Conservation (phyloP, 2,888 invertebrate species). For the Tetragnatha montana region DNA sequence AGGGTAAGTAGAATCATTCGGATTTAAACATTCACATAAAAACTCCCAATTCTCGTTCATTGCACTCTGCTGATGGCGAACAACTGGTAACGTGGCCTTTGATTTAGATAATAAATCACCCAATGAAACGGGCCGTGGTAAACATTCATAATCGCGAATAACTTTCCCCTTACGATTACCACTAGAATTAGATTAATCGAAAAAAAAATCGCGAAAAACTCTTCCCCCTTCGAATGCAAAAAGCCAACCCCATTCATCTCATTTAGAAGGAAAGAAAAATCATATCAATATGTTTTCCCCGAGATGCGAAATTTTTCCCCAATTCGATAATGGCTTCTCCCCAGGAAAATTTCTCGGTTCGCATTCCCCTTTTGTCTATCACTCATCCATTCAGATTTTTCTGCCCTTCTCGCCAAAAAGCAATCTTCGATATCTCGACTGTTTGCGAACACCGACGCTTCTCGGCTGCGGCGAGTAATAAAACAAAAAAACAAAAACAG, state of each 20-base stretch:
- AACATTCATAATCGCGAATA: neutral
- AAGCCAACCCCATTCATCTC: constrained; percentile 40
- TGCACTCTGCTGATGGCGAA: neutral
- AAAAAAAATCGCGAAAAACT: constrained; percentile 32
- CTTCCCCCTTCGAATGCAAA: constrained; percentile 5
- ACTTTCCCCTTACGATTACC: constrained; percentile 30
- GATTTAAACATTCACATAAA: neutral
- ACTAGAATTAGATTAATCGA: constrained; percentile 45
- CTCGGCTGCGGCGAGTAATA: constrained; percentile 35
- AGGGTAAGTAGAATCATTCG: neutral
- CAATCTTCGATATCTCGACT: constrained; percentile 69
- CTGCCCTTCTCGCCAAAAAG: constrained; percentile 50
- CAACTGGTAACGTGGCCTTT: neutral
- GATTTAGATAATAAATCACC: constrained; percentile 5
- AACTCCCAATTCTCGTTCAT: neutral
- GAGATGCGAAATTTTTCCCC: constrained; percentile 32
- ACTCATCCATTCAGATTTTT: constrained; percentile 68
- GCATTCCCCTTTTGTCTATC: constrained; percentile 65
- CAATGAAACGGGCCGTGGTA: neutral
- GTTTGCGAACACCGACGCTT: constrained; percentile 43
- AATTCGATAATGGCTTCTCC: constrained; percentile 66
- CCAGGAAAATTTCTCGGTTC: constrained; percentile 59
- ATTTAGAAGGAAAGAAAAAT: constrained; percentile 52
- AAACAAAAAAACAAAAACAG: constrained; percentile 32
- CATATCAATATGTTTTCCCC: constrained; percentile 61